phyloP scores from a whole-genome alignment of 2,888 invertebrate genomes.

The Frankliniella fusca region DNA sequence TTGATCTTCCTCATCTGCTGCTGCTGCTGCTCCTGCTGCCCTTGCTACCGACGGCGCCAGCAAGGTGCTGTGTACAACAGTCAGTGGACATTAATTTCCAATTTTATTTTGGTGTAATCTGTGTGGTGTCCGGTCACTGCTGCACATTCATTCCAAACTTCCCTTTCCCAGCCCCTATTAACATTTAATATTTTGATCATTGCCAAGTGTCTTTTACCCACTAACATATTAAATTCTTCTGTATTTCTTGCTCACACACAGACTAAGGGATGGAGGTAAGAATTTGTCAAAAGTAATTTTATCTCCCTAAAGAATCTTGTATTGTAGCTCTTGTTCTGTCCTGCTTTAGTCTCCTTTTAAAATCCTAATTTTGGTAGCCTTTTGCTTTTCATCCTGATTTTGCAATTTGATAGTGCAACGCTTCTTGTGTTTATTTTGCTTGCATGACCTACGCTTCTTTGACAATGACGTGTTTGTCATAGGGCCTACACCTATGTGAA shows the following conservation, averaged over 20 bases:
- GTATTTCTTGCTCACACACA: neutral
- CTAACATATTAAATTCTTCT: neutral
- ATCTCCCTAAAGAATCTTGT: neutral
- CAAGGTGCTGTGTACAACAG: slow-evolving; percentile 19
- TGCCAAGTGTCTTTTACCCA: neutral
- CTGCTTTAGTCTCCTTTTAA: no score
- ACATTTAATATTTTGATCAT: neutral
- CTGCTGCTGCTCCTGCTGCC: slow-evolving; percentile 4
- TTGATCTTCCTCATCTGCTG: neutral
- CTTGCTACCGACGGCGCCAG: neutral
- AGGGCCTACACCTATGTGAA: neutral
- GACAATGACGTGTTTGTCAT: neutral
- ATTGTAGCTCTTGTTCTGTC: no score
- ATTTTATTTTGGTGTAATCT: neutral
- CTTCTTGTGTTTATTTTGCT: neutral
- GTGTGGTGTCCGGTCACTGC: neutral
- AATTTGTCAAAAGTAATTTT: neutral
- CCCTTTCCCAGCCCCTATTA: neutral
- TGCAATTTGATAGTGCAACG: neutral
- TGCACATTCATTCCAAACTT: neutral
- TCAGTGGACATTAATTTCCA: neutral
- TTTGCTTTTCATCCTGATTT: neutral
- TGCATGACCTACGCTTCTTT: neutral
- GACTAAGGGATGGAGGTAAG: neutral
- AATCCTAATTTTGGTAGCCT: no score